Conservation (phyloP, 2,113 vertebrate genomes). For the Bubo blakistoni region DNA sequence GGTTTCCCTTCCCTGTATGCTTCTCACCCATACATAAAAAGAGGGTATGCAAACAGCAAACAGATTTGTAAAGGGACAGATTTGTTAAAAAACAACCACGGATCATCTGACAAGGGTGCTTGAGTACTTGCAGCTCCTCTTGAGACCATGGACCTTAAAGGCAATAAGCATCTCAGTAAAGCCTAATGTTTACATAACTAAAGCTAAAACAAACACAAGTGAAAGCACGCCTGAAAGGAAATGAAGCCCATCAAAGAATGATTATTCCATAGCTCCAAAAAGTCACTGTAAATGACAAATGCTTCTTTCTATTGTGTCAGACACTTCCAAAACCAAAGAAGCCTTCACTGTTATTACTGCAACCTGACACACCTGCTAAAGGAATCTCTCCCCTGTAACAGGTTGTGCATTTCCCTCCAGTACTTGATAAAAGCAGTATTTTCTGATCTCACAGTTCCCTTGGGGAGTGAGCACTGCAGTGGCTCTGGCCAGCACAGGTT, state of each 20-base stretch:
- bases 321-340: not conserved
- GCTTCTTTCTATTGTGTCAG: not conserved
- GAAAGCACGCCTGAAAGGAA: not conserved
- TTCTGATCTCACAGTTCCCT: not conserved
- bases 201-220: not conserved
- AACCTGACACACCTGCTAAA: not conserved
- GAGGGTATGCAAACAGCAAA: not conserved
- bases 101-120: not conserved
- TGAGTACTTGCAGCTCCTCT: not conserved
- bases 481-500: not conserved
- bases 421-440: not conserved
- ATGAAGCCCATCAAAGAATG: not conserved
- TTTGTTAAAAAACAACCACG: not conserved
- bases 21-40: not conserved
- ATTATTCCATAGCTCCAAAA: not conserved
- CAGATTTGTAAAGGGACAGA: not conserved
- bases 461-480: not conserved
- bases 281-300: not conserved
- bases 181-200: not conserved
- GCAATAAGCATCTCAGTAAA: not conserved
- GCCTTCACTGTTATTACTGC: not conserved
- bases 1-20: not conserved
- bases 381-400: not conserved
- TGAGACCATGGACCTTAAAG: not conserved
- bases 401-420: not conserved